phyloP scores from a whole-genome alignment of 2,888 invertebrate genomes.

The Oxystoma pomonae region DNA sequence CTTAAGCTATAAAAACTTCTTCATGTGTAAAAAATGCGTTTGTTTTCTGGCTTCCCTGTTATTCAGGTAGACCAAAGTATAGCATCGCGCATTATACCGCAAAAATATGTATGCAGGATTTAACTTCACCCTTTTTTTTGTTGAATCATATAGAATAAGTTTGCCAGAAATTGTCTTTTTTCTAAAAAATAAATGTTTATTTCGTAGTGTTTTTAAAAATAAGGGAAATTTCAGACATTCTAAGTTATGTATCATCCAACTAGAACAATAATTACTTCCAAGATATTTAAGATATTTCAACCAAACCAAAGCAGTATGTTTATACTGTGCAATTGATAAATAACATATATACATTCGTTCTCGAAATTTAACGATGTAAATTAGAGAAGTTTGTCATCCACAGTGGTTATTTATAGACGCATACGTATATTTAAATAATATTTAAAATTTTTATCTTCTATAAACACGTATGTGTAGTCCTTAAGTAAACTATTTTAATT shows the following conservation, averaged over 20 bases:
- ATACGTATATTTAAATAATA: background rate
- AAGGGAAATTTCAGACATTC: background rate
- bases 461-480: background rate
- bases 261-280: background rate
- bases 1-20: background rate
- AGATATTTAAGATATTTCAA: slow-evolving; percentile 5
- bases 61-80: background rate
- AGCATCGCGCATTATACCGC: background rate
- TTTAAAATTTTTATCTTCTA: too few species aligned
- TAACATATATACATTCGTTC: background rate
- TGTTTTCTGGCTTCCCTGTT: background rate
- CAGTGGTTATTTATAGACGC: background rate
- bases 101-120: background rate
- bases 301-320: background rate
- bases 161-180: background rate
- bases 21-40: background rate
- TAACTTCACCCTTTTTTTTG: background rate
- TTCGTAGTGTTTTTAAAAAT: background rate
- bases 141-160: background rate
- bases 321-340: background rate
- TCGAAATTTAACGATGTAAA: background rate
- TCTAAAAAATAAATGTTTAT: background rate
- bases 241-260: background rate
- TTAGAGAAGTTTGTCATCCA: background rate
- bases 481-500: background rate